Evolutionary conservation across 2,113 vertebrate species (phyloP), one percentile per base, ranked within the genome.

Genomic region (Xenus cinereus): DNA sequence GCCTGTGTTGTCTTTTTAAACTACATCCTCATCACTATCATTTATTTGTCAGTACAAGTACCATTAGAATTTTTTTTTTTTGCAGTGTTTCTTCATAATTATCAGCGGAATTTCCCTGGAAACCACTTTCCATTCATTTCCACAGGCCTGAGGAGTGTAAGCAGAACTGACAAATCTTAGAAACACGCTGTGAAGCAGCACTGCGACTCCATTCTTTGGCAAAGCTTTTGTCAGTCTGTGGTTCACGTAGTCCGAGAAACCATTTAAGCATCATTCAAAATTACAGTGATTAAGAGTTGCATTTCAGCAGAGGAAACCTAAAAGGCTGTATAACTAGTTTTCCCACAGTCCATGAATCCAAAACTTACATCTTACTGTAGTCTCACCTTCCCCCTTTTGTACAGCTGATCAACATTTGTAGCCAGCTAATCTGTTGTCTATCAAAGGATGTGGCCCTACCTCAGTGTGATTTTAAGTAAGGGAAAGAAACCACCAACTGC

Each of bases 301-400:
- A 26, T 88, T 93, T 93, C 76, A 94, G 90, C 73, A 91, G 60
- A 92, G 73, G 27, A 95, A 85, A 92, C 48, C 43, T 82, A 84
- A 51, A 86, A 50, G 39, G 68, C 85, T 78, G 39, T 45, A 24
- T 24, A 67, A 87, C 88, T 56, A 51, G 14, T 81, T 96, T 97
- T 95, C 92, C 90, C 94, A 96, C 64, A 93, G 80, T 90, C 66
- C 53, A 18, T 33, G 68, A 78, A 81, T 60, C 39, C 53, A 68
- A 62, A 89, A 51, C 56, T 81, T 33, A 62, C 28, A 10, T 48
- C 15, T 68, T n/a, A 35, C 23, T 2, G 4, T n/a, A 74, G 39
- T 45, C 28, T 71, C 60, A 53, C 28, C 77, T 84, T 66, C 63
- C 21, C 19, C n/a, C 24, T 90, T 92, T 78, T 78, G 14, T 37